These are phyloP conservation scores for Lottia scabra DNA, from an alignment of 2,888 invertebrate genomes.

Conservation along the genomic window DNA sequence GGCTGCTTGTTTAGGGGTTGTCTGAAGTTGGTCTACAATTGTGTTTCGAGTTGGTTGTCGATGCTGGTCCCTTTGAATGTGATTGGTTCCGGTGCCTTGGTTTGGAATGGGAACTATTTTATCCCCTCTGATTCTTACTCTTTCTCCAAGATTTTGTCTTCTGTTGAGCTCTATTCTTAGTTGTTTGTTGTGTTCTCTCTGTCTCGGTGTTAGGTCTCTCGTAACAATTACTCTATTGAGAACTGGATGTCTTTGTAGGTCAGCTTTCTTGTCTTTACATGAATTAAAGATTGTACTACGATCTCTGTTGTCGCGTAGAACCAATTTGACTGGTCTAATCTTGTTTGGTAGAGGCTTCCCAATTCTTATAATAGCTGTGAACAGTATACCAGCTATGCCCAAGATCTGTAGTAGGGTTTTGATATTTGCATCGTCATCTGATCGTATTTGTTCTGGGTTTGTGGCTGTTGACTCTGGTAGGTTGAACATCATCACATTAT, in stretches of 20 bases:
- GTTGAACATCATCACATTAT: not conserved
- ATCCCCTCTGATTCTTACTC: too few relatives aligned
- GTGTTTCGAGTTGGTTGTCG: too few relatives aligned
- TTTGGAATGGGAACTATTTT: too few relatives aligned
- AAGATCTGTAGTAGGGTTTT: not conserved
- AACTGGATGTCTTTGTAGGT: not conserved
- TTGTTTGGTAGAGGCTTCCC: not conserved
- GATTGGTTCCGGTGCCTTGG: too few relatives aligned
- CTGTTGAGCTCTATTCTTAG: too few relatives aligned
- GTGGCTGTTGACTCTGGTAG: not conserved
- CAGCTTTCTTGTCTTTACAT: not conserved
- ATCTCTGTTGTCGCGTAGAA: not conserved
- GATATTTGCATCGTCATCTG: not conserved
- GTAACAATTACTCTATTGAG: not conserved
- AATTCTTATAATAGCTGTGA: not conserved
- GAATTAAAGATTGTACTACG: not conserved
- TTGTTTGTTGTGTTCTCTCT: not conserved
- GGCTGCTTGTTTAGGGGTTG: too few relatives aligned
- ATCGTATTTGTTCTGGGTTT: not conserved
- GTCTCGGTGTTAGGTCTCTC: not conserved
- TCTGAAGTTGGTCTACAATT: too few relatives aligned
- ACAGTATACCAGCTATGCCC: not conserved
- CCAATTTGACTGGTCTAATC: not conserved
- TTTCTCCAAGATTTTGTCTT: too few relatives aligned
- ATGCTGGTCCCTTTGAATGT: too few relatives aligned